A percentile compares a stretch with the other conserved stretches of the same genome.
phyloP scores from a whole-genome alignment of 1,140 invertebrate genomes.

The Procambarus clarkii region DNA sequence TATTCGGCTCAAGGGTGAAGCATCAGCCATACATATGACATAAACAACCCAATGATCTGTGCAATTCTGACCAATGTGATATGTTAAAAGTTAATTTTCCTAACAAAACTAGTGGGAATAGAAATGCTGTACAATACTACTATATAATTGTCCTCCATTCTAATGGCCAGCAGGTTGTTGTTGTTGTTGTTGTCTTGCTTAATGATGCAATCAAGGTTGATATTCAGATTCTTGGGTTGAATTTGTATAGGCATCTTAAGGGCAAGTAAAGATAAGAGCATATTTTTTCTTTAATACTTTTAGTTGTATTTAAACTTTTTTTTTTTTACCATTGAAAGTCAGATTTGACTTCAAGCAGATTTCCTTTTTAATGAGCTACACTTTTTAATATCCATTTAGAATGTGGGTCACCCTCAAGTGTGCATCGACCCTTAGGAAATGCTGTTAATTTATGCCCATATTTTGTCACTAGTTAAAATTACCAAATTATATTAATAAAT shows the following conservation, averaged over 20 bases:
- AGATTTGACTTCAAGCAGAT: background rate
- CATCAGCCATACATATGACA: constrained; percentile 21
- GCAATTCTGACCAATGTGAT: background rate
- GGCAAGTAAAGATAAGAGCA: background rate
- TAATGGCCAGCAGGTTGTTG: background rate
- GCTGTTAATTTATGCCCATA: background rate
- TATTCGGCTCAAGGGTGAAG: constrained; percentile 54
- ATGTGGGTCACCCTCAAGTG: background rate
- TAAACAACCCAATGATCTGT: constrained; percentile 4
- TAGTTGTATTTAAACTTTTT: background rate
- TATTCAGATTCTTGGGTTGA: constrained; percentile 23
- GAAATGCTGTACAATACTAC: background rate
- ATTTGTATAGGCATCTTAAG: constrained; percentile 1
- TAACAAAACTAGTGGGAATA: background rate
- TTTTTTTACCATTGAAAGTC: background rate
- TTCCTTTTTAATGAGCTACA: background rate
- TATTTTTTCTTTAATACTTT: background rate
- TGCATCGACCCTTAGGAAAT: background rate
- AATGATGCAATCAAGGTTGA: constrained; percentile 15
- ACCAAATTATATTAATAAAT: background rate
- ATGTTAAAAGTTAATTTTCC: background rate
- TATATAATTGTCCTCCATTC: background rate
- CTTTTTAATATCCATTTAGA: background rate
- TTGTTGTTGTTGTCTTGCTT: background rate
- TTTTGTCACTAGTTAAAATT: background rate